Evolutionary conservation across 2,113 vertebrate genomes (phyloP).

Genomic region (Daboia siamensis): DNA sequence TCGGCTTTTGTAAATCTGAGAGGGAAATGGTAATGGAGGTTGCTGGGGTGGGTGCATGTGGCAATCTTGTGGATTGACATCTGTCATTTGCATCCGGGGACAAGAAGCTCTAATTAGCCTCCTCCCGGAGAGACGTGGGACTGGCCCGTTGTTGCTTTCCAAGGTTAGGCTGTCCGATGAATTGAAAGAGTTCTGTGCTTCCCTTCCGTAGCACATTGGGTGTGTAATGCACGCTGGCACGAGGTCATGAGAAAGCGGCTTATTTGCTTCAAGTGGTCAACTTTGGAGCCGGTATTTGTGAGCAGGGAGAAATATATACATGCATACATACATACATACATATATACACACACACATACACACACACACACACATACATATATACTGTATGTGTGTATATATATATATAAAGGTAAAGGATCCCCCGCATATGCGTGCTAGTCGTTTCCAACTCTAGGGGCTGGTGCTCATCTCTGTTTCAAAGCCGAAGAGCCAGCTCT

Average conservation of each 20-base stretch:
- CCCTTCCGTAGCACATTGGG: neutral
- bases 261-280: neutral
- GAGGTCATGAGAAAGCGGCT: neutral
- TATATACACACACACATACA: too few relatives aligned
- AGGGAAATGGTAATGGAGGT: neutral
- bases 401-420: too few relatives aligned
- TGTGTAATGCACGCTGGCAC: neutral
- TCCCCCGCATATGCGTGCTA: too few relatives aligned
- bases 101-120: neutral
- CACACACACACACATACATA: too few relatives aligned
- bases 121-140: too few relatives aligned
- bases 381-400: too few relatives aligned
- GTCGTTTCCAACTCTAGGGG: too few relatives aligned
- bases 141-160: neutral
- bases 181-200: too few relatives aligned
- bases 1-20: conserved; percentile 44
- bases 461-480: too few relatives aligned
- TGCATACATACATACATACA: too few relatives aligned
- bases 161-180: neutral
- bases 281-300: neutral
- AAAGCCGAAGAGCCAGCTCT: too few relatives aligned
- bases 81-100: accelerated
- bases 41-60: conserved; percentile 22
- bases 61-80: neutral
- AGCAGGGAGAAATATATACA: neutral